A percentile compares a stretch with the other conserved stretches of the same genome.
phyloP scores from a whole-genome alignment of 2,888 invertebrate species.

The Agrotis ipsilon region DNA sequence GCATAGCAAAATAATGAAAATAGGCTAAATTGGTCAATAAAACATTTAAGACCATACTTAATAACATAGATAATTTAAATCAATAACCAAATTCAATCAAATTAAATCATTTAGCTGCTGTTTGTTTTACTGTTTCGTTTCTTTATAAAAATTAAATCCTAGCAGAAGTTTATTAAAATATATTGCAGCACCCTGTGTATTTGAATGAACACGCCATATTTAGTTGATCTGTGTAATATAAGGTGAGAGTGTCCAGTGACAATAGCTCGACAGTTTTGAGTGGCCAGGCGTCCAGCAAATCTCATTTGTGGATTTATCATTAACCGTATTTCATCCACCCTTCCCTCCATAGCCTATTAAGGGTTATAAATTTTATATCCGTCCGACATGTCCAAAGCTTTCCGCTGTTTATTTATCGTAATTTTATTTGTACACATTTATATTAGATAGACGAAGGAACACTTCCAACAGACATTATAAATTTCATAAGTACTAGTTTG shows the following conservation, averaged over 20 bases:
- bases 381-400: slow-evolving; percentile 81
- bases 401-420: slow-evolving; percentile 84
- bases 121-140: not conserved
- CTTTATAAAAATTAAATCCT: not conserved
- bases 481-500: slow-evolving; percentile 51
- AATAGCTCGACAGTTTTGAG: slow-evolving; percentile 87
- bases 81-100: too few relatives aligned
- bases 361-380: slow-evolving; percentile 89
- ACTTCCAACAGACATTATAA: slow-evolving; percentile 53
- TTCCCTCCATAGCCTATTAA: slow-evolving; percentile 87
- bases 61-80: slow-evolving; percentile 5
- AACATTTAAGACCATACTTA: slow-evolving; percentile 13
- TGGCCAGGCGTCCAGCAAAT: slow-evolving; percentile 90
- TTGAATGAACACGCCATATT: slow-evolving; percentile 76
- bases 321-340: slow-evolving; percentile 90
- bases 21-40: slow-evolving; percentile 20
- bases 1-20: slow-evolving; percentile 23
- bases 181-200: slow-evolving; percentile 76
- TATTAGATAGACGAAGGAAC: slow-evolving; percentile 62
- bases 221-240: slow-evolving; percentile 84
- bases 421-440: slow-evolving; percentile 73
- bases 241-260: slow-evolving; percentile 89
- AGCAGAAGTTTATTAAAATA: not conserved
- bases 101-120: too few relatives aligned
- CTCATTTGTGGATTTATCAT: slow-evolving; percentile 91